Base-by-base conservation (phyloP, 2,888 invertebrate genomes). In the Notodonta ziczac region DNA sequence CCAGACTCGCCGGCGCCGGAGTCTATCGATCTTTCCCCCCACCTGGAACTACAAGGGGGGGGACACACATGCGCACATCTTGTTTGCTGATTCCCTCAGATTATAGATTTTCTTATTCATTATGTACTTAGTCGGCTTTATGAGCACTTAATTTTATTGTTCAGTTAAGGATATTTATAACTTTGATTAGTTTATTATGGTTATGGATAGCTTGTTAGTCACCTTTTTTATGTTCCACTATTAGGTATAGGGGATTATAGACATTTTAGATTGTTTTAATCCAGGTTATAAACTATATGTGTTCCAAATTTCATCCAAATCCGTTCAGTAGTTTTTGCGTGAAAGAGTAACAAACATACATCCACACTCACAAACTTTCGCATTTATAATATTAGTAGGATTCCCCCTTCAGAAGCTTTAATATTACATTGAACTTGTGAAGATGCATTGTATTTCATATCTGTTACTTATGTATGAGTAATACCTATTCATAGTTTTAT, bases 1-100 rank as follows among this genome's bases (percentile, higher is more conserved):
- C 88, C 90, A 92, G 91, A 92, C 91, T 77, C 48, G 70, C 64
- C 90, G 92, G 91, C 92, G 92, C 92, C 91, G 71, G 92, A 91
- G 91, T 91, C 58, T 82, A 90, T 90, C 85, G 91, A 90, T 84
- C 73, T 72, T 74, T 74, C 74, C 81, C 72, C 65, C 65, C 60
- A 63, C 61, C 61, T 60, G 53, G 46, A 14, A 48, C 42, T 0
- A n/a, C 12, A 32, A 54, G 55, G 70, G 72, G 76, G 77, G 74
- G 67, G 56, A 58, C 57, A 65, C 86, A 86, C 90, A 88, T 88
- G 90, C 90, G 91, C 73, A 16, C 2, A 59, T 9, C 65, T 84
- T 89, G 88, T 90, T 90, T 89, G 84, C 80, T 74, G 77, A 80
- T 83, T 81, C 72, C 66, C 74, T 77, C 66, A 66, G 81, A 81